Percentiles rank a stretch among this genome's conserved stretches.
Evolutionary conservation across 2,797 vertebrate genomes (phyloP).

Genomic region (Rhinophrynus dorsalis): DNA sequence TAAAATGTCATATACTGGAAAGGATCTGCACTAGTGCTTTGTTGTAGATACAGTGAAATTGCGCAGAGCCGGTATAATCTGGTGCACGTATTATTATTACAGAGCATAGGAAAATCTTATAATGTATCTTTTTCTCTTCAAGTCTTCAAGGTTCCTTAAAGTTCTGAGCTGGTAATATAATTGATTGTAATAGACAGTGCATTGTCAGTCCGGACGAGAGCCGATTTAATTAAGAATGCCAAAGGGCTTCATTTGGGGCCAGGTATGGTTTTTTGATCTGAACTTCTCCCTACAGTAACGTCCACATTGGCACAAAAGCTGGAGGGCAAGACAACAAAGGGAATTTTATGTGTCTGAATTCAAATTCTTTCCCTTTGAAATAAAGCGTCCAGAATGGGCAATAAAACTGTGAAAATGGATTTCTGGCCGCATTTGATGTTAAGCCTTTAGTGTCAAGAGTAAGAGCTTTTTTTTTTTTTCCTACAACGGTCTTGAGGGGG

Average conservation of each 20-base stretch:
- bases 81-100: not conserved
- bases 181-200: constrained; percentile 91
- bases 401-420: constrained; percentile 93
- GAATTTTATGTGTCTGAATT: constrained; percentile 83
- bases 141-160: constrained; percentile 29
- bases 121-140: constrained; percentile 18
- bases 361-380: constrained; percentile 86
- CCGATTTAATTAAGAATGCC: constrained; percentile 91
- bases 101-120: constrained; percentile 2
- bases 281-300: constrained; percentile 78
- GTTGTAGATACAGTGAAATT: constrained; percentile 44
- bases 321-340: constrained; percentile 95
- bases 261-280: constrained; percentile 88
- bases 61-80: constrained; percentile 46
- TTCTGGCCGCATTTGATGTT: constrained; percentile 95
- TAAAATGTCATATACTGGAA: too few relatives aligned
- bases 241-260: constrained; percentile 90
- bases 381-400: constrained; percentile 85
- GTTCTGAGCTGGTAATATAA: constrained; percentile 78
- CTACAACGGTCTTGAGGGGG: constrained; percentile 64
- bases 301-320: constrained; percentile 88
- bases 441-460: constrained; percentile 92
- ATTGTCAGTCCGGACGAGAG: constrained; percentile 74
- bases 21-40: too few relatives aligned
- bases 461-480: constrained; percentile 60